Evolutionary conservation across 1,140 invertebrate genomes (phyloP).

Genomic region (Colletes gigas): DNA sequence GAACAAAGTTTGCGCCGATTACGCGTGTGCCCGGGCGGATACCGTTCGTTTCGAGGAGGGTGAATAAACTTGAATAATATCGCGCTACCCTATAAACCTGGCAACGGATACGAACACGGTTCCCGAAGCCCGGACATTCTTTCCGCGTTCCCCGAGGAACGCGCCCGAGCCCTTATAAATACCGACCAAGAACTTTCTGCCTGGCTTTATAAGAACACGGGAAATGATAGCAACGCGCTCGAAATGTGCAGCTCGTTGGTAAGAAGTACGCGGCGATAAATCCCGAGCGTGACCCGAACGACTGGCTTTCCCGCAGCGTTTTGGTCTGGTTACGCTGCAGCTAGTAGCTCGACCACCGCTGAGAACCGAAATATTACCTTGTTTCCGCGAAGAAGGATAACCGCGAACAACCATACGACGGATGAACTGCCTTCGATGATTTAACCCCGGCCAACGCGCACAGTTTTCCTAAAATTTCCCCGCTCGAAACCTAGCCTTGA

Average conservation of each 20-base stretch:
- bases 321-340: slow-evolving; percentile 68
- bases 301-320: slow-evolving; percentile 70
- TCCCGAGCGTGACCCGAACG: slow-evolving; percentile 62
- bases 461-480: too few species aligned
- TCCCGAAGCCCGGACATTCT: neutral
- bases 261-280: slow-evolving; percentile 76
- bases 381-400: slow-evolving; percentile 68
- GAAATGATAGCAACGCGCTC: slow-evolving; percentile 29
- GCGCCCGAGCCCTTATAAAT: slow-evolving; percentile 18
- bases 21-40: neutral
- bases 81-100: neutral
- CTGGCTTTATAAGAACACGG: slow-evolving; percentile 39
- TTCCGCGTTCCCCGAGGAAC: neutral
- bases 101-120: neutral
- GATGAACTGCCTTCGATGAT: slow-evolving; percentile 56
- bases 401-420: slow-evolving; percentile 73
- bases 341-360: slow-evolving; percentile 46
- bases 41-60: neutral
- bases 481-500: too few species aligned
- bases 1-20: too few species aligned
- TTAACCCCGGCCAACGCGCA: too few species aligned
- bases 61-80: slow-evolving; percentile 6
- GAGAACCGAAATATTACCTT: slow-evolving; percentile 70
- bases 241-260: slow-evolving; percentile 54
- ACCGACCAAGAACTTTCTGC: slow-evolving; percentile 29